phyloP scores from a whole-genome alignment of 2,113 vertebrate genomes.

The Pachycephala philippinensis region DNA sequence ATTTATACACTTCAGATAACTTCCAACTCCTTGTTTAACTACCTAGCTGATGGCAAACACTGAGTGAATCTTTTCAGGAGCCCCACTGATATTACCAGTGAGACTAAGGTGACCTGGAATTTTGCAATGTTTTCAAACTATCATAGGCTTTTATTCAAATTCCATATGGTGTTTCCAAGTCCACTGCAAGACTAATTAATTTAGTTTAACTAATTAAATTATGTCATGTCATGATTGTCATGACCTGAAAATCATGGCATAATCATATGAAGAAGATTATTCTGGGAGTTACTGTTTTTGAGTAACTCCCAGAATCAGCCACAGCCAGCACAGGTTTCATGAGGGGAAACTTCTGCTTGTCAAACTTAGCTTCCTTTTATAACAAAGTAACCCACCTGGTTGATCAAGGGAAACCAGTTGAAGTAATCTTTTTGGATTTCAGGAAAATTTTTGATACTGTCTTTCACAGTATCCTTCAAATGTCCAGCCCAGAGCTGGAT shows the following conservation, averaged over 20 bases:
- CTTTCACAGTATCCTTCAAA: not conserved
- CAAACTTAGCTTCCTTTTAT: not conserved
- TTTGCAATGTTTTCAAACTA: not conserved
- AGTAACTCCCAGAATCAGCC: no score
- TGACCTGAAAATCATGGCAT: not conserved
- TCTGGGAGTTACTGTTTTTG: not conserved
- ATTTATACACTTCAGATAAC: not conserved
- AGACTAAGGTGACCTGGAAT: not conserved
- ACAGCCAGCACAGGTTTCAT: not conserved
- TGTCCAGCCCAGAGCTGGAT: not conserved
- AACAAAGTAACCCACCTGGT: not conserved
- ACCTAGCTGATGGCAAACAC: not conserved
- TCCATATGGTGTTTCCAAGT: not conserved
- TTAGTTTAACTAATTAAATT: constrained; percentile 21
- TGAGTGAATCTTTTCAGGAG: not conserved
- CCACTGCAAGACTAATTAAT: not conserved
- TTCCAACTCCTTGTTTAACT: not conserved
- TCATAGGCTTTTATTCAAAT: not conserved
- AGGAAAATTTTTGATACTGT: not conserved
- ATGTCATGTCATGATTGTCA: not conserved
- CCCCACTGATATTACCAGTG: not conserved
- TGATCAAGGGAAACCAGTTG: not conserved
- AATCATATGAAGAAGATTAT: not conserved
- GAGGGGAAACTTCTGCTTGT: not conserved
- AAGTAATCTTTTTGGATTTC: not conserved